Percentiles rank a stretch among this genome's conserved stretches.
Evolutionary conservation across 2,113 vertebrate genomes (phyloP).

Genomic region (Leptobrachium leishanense): DNA sequence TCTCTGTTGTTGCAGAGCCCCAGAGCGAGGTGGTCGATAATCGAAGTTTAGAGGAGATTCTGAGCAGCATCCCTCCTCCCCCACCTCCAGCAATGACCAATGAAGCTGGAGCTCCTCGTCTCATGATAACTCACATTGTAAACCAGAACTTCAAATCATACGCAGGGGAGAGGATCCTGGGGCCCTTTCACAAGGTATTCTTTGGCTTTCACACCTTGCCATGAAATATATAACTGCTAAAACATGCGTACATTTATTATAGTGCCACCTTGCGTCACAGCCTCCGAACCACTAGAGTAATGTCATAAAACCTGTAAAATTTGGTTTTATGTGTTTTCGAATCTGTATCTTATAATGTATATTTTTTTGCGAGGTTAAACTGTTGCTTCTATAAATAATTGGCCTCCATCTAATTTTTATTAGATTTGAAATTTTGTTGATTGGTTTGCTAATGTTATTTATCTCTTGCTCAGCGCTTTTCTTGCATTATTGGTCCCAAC

Average conservation of each 20-base stretch:
- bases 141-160: conserved; percentile 99
- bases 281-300: too few relatives aligned
- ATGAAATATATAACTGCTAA: background rate
- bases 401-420: too few relatives aligned
- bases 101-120: conserved; percentile 93
- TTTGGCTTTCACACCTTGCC: background rate
- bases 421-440: too few relatives aligned
- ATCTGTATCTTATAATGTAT: too few relatives aligned
- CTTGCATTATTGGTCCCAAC: conserved; percentile 97
- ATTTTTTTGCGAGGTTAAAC: too few relatives aligned
- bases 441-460: background rate
- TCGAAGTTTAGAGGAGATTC: conserved; percentile 95
- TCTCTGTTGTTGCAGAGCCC: conserved; percentile 66
- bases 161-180: conserved; percentile 86
- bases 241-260: too few relatives aligned
- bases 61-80: conserved; percentile 91
- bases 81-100: conserved; percentile 96
- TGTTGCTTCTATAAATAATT: too few relatives aligned
- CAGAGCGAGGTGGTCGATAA: conserved; percentile 75
- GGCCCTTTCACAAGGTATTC: conserved; percentile 97
- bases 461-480: conserved; percentile 81
- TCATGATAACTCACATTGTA: conserved; percentile 98
- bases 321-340: too few relatives aligned
- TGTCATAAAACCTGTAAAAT: too few relatives aligned
- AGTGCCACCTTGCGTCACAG: too few relatives aligned